These are phyloP conservation scores for Murina feae DNA, from an alignment of 2,113 vertebrate species.

Conservation along the genomic window DNA sequence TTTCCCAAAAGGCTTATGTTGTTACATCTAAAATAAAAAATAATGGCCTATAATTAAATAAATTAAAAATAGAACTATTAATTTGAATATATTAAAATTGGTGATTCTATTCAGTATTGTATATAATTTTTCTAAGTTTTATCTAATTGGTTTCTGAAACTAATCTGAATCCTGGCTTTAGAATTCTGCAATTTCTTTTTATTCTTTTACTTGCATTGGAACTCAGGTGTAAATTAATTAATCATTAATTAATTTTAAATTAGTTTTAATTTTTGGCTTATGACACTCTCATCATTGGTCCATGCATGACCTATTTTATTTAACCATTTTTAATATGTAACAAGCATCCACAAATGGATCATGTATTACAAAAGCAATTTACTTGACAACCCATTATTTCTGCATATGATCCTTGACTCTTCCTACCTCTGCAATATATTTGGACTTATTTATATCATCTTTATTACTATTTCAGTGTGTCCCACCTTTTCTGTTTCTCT, in stretches of 20 bases:
- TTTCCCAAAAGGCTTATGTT: conserved; percentile 6
- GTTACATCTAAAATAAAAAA: neutral
- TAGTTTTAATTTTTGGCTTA: neutral
- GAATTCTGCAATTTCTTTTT: conserved; percentile 5
- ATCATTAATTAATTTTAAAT: neutral
- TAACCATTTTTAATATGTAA: neutral
- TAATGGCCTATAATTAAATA: neutral
- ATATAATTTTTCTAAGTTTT: conserved; percentile 14
- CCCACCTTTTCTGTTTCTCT: conserved; percentile 13
- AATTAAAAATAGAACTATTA: neutral
- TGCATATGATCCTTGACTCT: neutral
- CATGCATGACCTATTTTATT: neutral
- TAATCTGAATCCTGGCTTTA: neutral
- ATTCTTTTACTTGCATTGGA: neutral
- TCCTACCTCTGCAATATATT: neutral
- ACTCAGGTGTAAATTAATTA: neutral
- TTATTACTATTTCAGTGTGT: neutral
- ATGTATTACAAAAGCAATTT: neutral
- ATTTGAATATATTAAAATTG: neutral
- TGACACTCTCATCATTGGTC: neutral
- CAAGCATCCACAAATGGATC: neutral
- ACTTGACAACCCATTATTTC: neutral
- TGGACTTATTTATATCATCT: neutral
- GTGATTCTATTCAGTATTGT: neutral
- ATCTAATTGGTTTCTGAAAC: conserved; percentile 20